A percentile compares a stretch with the other conserved stretches of the same genome.
phyloP scores from a whole-genome alignment of 2,888 invertebrate genomes.

The Silvanus unidentatus region DNA sequence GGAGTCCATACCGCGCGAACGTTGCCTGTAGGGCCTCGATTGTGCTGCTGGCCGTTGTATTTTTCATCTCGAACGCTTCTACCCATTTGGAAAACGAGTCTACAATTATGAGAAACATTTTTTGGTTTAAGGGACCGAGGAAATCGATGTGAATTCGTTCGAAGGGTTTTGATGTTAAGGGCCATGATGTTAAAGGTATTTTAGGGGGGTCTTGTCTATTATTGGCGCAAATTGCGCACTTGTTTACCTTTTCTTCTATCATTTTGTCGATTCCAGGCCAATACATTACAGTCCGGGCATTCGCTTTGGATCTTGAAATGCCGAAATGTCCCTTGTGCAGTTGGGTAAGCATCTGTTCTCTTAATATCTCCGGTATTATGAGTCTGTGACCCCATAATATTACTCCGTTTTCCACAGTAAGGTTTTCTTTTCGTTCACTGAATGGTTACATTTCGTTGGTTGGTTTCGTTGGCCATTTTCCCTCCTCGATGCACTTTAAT shows the following conservation, averaged over 20 bases:
- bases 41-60: constrained; percentile 3
- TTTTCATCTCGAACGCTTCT: constrained; percentile 5
- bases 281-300: constrained; percentile 7
- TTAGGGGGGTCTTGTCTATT: constrained; percentile 5
- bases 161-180: not conserved
- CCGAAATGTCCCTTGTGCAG: constrained; percentile 23
- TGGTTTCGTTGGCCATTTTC: constrained; percentile 6
- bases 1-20: constrained; percentile 9
- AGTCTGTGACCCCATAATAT: constrained; percentile 10
- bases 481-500: not conserved
- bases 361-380: constrained; percentile 8
- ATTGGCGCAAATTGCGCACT: constrained; percentile 1
- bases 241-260: constrained; percentile 6
- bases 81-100: constrained; percentile 8
- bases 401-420: constrained; percentile 7
- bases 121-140: constrained; percentile 6
- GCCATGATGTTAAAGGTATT: constrained; percentile 4
- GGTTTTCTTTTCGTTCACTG: constrained; percentile 6
- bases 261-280: constrained; percentile 8
- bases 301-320: constrained; percentile 5
- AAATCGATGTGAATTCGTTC: constrained; percentile 6
- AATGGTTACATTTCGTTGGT: constrained; percentile 7
- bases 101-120: constrained; percentile 2
- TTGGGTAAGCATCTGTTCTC: constrained; percentile 5
- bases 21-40: constrained; percentile 1